Conservation (phyloP, 2,888 invertebrate species). For the Parnassius smintheus region DNA sequence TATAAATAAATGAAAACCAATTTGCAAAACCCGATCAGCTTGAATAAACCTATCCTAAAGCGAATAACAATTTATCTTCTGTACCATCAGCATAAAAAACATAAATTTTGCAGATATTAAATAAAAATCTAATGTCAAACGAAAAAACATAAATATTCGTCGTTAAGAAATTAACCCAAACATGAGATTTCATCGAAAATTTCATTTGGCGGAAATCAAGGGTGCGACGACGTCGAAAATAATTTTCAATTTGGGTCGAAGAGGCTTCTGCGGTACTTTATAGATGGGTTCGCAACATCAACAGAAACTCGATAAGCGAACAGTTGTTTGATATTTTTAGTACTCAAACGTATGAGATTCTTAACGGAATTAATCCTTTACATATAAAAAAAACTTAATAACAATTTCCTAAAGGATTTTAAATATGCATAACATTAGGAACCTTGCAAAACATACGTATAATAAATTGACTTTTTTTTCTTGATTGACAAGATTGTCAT, state of each 20-base stretch:
- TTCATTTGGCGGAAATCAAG: slow-evolving; percentile 75
- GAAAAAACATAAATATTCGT: slow-evolving; percentile 30
- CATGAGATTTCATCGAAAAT: slow-evolving; percentile 71
- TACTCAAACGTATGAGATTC: slow-evolving; percentile 9
- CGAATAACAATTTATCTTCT: too few relatives aligned
- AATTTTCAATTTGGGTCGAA: slow-evolving; percentile 71
- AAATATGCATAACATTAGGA: too few relatives aligned
- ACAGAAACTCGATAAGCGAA: slow-evolving; percentile 25
- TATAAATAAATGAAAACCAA: too few relatives aligned
- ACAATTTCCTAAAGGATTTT: too few relatives aligned
- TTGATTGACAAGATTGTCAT: too few relatives aligned
- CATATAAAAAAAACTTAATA: background rate
- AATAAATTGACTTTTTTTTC: too few relatives aligned
- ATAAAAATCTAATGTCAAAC: slow-evolving; percentile 6
- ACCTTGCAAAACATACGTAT: too few relatives aligned
- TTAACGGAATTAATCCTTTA: background rate
- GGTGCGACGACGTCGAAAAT: slow-evolving; percentile 65
- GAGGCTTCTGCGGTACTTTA: slow-evolving; percentile 45
- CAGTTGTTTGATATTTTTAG: slow-evolving; percentile 26
- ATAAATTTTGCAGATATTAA: background rate
- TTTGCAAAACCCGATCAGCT: too few relatives aligned
- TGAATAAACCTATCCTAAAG: too few relatives aligned
- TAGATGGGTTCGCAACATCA: slow-evolving; percentile 27
- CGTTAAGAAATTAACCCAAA: slow-evolving; percentile 58
- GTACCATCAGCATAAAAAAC: too few relatives aligned